Evolutionary conservation across 2,113 vertebrate species (phyloP).

Genomic region (Callithrix jacchus): DNA sequence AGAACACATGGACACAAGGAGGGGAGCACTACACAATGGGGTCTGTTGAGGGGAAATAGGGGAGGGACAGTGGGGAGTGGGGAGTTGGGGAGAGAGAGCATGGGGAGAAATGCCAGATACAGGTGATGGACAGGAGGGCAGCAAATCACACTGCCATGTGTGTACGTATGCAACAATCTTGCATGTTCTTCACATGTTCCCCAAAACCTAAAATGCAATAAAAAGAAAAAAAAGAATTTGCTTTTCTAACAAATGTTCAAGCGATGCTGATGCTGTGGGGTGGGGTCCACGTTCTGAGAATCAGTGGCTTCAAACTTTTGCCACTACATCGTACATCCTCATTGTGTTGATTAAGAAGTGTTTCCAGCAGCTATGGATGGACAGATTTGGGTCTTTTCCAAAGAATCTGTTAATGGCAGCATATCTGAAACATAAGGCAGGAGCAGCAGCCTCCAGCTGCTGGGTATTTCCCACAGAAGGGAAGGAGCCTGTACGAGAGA

Average conservation of each 20-base stretch:
- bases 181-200: too few relatives aligned
- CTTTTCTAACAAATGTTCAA: neutral
- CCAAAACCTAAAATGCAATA: too few relatives aligned
- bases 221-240: neutral
- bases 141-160: too few relatives aligned
- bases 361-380: neutral
- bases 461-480: neutral
- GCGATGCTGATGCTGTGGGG: neutral
- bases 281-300: neutral
- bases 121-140: too few relatives aligned
- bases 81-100: too few relatives aligned
- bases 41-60: too few relatives aligned
- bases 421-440: neutral
- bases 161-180: too few relatives aligned
- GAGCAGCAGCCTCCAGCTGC: neutral
- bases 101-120: too few relatives aligned
- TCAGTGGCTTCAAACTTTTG: neutral
- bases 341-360: neutral
- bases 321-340: neutral
- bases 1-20: too few relatives aligned
- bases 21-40: too few relatives aligned
- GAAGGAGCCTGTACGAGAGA: neutral
- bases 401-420: slow-evolving; percentile 7
- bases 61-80: too few relatives aligned
- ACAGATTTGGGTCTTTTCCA: slow-evolving; percentile 23